Conservation (phyloP, 2,113 vertebrate species). For the Crypturellus undulatus region DNA sequence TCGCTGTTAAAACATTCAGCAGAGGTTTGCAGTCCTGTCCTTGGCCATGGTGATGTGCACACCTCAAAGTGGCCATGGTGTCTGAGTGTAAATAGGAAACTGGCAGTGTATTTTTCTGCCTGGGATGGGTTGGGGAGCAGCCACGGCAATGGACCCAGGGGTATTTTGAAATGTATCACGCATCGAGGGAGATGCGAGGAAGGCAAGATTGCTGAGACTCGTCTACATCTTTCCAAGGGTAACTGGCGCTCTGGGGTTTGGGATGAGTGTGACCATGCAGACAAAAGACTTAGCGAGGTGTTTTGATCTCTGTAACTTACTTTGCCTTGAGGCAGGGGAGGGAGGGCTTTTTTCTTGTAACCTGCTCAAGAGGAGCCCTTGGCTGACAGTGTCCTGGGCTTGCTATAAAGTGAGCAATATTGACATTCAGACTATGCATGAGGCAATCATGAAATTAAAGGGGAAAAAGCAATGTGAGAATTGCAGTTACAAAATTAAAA, state of each 20-base stretch:
- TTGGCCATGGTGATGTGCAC: not conserved
- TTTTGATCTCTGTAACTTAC: not conserved
- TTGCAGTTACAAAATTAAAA: not conserved
- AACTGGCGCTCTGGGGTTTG: not conserved
- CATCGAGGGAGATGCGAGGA: accelerated
- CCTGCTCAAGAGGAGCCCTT: not conserved
- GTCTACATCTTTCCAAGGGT: not conserved
- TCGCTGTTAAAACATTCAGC: not conserved
- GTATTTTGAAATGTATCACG: not conserved
- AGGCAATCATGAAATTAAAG: constrained; percentile 26
- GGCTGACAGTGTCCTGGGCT: constrained; percentile 24
- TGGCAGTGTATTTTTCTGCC: not conserved
- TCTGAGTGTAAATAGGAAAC: accelerated
- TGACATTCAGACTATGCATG: constrained; percentile 12
- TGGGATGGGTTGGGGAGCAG: not conserved
- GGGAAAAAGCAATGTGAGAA: constrained; percentile 18
- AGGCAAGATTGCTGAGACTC: not conserved
- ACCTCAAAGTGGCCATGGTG: not conserved
- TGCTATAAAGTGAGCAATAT: constrained; percentile 4
- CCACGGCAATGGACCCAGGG: accelerated
- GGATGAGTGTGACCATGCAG: not conserved
- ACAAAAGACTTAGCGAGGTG: not conserved
- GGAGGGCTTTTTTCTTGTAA: not conserved
- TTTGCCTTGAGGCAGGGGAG: not conserved
- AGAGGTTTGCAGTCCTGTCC: not conserved